These are phyloP conservation scores for Pteronotus mesoamericanus DNA, from an alignment of 2,797 vertebrate species.

Conservation along the genomic window DNA sequence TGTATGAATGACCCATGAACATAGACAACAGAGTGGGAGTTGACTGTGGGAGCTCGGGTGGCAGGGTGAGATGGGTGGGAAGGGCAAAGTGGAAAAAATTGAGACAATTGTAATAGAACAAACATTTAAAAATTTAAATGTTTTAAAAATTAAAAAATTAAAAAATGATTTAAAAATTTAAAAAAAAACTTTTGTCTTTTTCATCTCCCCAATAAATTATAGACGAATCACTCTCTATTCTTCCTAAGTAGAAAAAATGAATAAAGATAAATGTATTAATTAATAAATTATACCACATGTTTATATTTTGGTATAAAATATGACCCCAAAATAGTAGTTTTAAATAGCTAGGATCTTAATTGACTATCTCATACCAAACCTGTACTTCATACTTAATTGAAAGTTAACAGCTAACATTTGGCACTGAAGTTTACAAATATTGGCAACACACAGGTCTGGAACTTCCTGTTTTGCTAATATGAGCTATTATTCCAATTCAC, in stretches of 20 bases:
- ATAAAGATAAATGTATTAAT: background rate
- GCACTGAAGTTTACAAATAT: background rate
- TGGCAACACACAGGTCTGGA: background rate
- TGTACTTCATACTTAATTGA: background rate
- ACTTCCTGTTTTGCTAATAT: background rate
- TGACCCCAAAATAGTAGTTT: background rate
- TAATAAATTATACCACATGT: background rate
- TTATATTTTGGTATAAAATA: slow-evolving; percentile 16
- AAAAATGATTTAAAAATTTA: no score
- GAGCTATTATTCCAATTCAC: slow-evolving; percentile 21
- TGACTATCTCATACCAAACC: background rate
- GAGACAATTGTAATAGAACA: no score
- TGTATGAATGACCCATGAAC: no score
- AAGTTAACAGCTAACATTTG: slow-evolving; percentile 29
- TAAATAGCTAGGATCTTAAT: background rate
- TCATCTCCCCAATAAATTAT: background rate
- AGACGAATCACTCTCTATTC: background rate
- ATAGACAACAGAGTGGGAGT: no score
- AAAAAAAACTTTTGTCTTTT: no score
- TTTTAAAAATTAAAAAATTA: no score
- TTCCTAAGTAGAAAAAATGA: background rate
- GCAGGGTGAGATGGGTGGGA: no score
- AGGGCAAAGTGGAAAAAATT: no score
- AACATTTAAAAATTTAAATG: no score
- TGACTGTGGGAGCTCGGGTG: no score